These are phyloP conservation scores for Blomia tropicalis DNA, from an alignment of 2,888 invertebrate genomes.

Conservation along the genomic window DNA sequence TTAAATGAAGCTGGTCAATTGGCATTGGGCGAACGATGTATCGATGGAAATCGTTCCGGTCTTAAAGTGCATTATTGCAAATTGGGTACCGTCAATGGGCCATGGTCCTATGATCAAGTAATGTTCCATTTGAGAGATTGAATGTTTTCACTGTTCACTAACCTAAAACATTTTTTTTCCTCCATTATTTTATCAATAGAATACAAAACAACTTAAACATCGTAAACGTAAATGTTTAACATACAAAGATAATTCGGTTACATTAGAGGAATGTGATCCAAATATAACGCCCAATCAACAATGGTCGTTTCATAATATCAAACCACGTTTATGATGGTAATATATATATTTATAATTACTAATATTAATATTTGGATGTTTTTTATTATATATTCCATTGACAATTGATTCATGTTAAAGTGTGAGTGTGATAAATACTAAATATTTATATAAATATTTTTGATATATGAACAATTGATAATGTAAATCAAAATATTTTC, in stretches of 20 bases:
- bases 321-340: slow-evolving; percentile 19
- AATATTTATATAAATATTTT: too few species aligned
- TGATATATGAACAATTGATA: too few species aligned
- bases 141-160: neutral
- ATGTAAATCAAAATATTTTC: too few species aligned
- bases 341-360: too few species aligned
- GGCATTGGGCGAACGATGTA: slow-evolving; percentile 86
- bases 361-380: too few species aligned
- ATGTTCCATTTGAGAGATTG: slow-evolving; percentile 33
- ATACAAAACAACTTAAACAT: slow-evolving; percentile 23
- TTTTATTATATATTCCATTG: too few species aligned
- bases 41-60: slow-evolving; percentile 69
- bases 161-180: neutral
- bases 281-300: slow-evolving; percentile 9
- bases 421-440: too few species aligned
- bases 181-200: neutral
- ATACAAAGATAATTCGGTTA: slow-evolving; percentile 5
- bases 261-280: slow-evolving; percentile 16
- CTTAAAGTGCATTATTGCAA: slow-evolving; percentile 78
- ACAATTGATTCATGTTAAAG: too few species aligned
- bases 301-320: slow-evolving; percentile 24
- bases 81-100: slow-evolving; percentile 80
- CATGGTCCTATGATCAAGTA: slow-evolving; percentile 70
- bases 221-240: slow-evolving; percentile 16
- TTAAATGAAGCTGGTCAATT: slow-evolving; percentile 84